Evolutionary conservation across 2,888 invertebrate genomes (phyloP).

Genomic region (Galeopsomyia nigrocyanea): DNA sequence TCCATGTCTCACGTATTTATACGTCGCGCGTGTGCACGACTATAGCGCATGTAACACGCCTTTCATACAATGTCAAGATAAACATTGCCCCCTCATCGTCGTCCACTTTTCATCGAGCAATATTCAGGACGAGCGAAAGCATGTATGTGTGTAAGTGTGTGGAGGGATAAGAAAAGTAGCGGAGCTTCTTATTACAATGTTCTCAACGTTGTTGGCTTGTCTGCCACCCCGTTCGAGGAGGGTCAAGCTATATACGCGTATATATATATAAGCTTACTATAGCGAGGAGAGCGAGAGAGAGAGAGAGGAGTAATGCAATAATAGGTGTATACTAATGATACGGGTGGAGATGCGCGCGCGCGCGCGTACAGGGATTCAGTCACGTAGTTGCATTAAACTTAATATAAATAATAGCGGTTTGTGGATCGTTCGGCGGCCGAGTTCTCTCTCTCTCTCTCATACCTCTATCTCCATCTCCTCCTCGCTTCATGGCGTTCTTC

Average conservation of each 20-base stretch:
- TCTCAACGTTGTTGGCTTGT: constrained; percentile 45
- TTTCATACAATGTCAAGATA: constrained; percentile 13
- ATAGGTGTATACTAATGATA: constrained; percentile 69
- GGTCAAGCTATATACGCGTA: constrained; percentile 37
- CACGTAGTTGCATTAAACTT: constrained; percentile 70
- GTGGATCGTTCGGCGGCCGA: constrained; percentile 56
- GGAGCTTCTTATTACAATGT: constrained; percentile 46
- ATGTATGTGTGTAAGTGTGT: neutral
- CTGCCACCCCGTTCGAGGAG: constrained; percentile 43
- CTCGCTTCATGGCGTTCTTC: constrained; percentile 12
- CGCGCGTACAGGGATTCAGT: constrained; percentile 63
- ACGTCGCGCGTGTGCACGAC: neutral
- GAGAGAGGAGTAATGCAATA: constrained; percentile 62
- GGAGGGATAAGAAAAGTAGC: constrained; percentile 9
- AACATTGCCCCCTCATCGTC: constrained; percentile 29
- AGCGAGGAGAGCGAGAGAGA: neutral
- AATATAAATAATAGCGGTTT: constrained; percentile 70
- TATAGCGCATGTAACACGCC: neutral
- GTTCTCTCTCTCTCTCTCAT: constrained; percentile 50
- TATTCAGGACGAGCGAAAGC: neutral
- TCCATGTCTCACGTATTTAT: neutral
- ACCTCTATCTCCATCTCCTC: constrained; percentile 60
- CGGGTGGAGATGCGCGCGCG: constrained; percentile 52
- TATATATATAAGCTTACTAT: neutral
- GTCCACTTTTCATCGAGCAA: constrained; percentile 28